These are phyloP conservation scores for Choloepus hoffmanni DNA, from an alignment of 2,113 vertebrate species.

Conservation along the genomic window DNA sequence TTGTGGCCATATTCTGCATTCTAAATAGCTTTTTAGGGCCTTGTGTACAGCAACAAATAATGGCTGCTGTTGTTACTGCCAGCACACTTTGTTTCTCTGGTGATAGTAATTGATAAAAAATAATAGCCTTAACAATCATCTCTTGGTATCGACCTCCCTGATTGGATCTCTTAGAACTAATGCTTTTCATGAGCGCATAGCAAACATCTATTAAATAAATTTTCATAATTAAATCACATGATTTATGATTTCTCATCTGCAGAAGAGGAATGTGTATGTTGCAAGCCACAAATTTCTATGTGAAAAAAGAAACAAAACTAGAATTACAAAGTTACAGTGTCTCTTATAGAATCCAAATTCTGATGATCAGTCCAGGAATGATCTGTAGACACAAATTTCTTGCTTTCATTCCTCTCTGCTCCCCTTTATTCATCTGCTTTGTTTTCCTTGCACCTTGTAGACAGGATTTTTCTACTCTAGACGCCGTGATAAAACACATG, in stretches of 20 bases:
- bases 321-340: neutral
- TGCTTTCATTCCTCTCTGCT: neutral
- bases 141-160: neutral
- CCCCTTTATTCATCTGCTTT: neutral
- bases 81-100: conserved; percentile 2
- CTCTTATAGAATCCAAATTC: neutral
- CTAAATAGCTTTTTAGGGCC: neutral
- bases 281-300: neutral
- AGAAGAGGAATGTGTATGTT: neutral
- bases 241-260: neutral
- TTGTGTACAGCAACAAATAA: neutral
- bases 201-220: neutral
- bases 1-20: neutral
- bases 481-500: neutral
- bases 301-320: neutral
- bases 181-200: neutral
- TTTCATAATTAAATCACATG: neutral
- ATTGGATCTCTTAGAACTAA: neutral
- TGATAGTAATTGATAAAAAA: neutral
- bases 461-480: neutral
- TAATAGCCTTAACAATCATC: neutral
- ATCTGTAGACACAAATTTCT: neutral
- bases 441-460: neutral
- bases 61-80: neutral
- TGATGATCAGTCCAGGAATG: neutral